These are phyloP conservation scores for Caenorhabditis zanzibari DNA, from an alignment of 2,888 invertebrate species.

Conservation along the genomic window DNA sequence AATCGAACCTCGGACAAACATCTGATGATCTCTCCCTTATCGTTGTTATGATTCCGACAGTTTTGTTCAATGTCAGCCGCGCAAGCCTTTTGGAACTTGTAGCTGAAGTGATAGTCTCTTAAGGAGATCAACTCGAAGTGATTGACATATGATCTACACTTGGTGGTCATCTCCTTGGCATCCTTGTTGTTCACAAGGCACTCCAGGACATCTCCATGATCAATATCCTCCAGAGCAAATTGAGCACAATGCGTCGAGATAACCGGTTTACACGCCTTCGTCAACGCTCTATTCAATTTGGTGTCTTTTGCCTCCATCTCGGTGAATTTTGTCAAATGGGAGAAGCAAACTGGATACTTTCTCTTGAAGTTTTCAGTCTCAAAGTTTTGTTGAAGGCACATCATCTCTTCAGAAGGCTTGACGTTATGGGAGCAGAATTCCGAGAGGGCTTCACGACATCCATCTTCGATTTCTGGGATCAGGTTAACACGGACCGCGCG, in stretches of 20 bases:
- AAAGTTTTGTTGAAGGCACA: constrained; percentile 90
- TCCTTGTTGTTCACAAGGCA: constrained; percentile 94
- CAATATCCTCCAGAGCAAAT: constrained; percentile 85
- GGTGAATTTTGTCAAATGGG: constrained; percentile 91
- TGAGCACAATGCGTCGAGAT: constrained; percentile 89
- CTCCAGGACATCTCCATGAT: constrained; percentile 93
- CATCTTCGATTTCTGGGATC: constrained; percentile 94
- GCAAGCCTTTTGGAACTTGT: constrained; percentile 92
- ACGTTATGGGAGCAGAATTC: constrained; percentile 90
- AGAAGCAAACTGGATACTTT: constrained; percentile 87
- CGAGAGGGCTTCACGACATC: constrained; percentile 92
- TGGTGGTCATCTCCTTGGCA: constrained; percentile 68
- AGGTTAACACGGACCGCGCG: constrained; percentile 94
- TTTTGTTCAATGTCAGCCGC: constrained; percentile 86
- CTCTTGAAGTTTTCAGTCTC: constrained; percentile 78
- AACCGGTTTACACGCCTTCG: constrained; percentile 90
- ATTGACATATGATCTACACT: constrained; percentile 90
- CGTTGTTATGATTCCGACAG: constrained; percentile 84
- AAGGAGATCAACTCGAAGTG: constrained; percentile 96
- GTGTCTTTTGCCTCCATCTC: constrained; percentile 92
- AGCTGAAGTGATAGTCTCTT: constrained; percentile 94
- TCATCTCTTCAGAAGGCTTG: constrained; percentile 88
- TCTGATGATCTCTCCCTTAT: constrained; percentile 87
- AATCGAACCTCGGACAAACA: constrained; percentile 94
- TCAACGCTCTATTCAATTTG: constrained; percentile 92